Conservation (phyloP, 1,140 invertebrate species). For the Anastrepha obliqua region DNA sequence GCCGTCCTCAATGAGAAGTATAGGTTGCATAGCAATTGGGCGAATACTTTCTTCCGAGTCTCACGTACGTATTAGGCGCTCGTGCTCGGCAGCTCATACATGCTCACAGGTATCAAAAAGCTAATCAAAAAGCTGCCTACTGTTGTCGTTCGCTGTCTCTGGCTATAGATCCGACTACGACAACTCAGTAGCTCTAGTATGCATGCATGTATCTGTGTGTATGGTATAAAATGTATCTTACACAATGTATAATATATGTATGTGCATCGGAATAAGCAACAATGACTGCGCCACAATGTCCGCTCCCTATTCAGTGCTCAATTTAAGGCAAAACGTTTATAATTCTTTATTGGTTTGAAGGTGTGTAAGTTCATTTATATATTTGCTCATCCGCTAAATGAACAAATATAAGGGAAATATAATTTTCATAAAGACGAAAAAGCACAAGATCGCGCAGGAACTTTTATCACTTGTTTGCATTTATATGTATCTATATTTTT, state of each 20-base stretch:
- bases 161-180: conserved; percentile 30
- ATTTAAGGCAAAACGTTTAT: conserved; percentile 21
- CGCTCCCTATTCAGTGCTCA: conserved; percentile 23
- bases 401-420: conserved; percentile 33
- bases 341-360: neutral
- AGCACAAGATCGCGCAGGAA: neutral
- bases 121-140: conserved; percentile 35
- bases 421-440: neutral
- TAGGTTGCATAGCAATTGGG: neutral
- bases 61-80: neutral
- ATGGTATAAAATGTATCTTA: neutral
- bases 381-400: conserved; percentile 12
- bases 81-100: neutral
- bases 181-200: neutral
- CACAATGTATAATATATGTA: neutral
- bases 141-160: conserved; percentile 20
- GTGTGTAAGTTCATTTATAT: neutral
- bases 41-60: neutral
- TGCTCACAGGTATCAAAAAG: neutral
- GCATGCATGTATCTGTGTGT: no score
- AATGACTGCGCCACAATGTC: neutral
- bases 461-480: conserved; percentile 24
- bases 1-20: neutral
- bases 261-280: neutral
- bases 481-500: neutral